A percentile compares a stretch with the other conserved stretches of the same genome.
Evolutionary conservation across 2,888 invertebrate genomes (phyloP).

Genomic region (Tridacna crocea): DNA sequence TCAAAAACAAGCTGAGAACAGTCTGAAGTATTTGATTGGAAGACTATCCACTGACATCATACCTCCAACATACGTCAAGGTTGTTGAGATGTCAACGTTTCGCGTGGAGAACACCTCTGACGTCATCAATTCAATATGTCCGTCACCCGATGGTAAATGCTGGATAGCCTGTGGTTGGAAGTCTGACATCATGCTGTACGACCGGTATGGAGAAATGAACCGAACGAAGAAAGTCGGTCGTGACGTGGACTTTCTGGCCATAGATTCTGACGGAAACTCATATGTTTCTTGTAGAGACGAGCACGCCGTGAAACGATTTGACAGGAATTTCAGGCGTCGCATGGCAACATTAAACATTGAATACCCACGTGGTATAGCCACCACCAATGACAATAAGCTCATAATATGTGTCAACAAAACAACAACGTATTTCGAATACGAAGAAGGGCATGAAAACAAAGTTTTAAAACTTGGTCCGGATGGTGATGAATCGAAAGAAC

Average conservation of each 20-base stretch:
- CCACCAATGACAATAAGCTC: slow-evolving; percentile 55
- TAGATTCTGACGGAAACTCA: slow-evolving; percentile 59
- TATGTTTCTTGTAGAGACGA: slow-evolving; percentile 63
- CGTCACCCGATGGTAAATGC: slow-evolving; percentile 61
- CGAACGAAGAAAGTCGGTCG: slow-evolving; percentile 49
- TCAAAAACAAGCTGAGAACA: slow-evolving; percentile 58
- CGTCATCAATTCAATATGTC: slow-evolving; percentile 65
- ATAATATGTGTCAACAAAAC: slow-evolving; percentile 57
- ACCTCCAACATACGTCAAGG: slow-evolving; percentile 60
- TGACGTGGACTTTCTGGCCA: slow-evolving; percentile 59
- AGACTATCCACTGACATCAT: slow-evolving; percentile 53
- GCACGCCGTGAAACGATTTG: slow-evolving; percentile 57
- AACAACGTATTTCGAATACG: slow-evolving; percentile 60
- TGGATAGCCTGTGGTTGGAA: slow-evolving; percentile 66
- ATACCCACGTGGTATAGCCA: slow-evolving; percentile 59
- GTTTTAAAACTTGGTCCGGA: slow-evolving; percentile 64
- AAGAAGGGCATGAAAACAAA: slow-evolving; percentile 50
- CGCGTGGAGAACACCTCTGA: slow-evolving; percentile 60
- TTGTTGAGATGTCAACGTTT: slow-evolving; percentile 61
- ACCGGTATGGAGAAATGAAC: slow-evolving; percentile 44
- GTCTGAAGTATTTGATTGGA: slow-evolving; percentile 59
- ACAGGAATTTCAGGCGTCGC: slow-evolving; percentile 55
- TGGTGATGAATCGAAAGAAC: slow-evolving; percentile 58
- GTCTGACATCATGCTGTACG: slow-evolving; percentile 51
- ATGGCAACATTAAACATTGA: slow-evolving; percentile 60